These are phyloP conservation scores for Fragum whitleyi DNA, from an alignment of 2,888 invertebrate genomes.

Conservation along the genomic window DNA sequence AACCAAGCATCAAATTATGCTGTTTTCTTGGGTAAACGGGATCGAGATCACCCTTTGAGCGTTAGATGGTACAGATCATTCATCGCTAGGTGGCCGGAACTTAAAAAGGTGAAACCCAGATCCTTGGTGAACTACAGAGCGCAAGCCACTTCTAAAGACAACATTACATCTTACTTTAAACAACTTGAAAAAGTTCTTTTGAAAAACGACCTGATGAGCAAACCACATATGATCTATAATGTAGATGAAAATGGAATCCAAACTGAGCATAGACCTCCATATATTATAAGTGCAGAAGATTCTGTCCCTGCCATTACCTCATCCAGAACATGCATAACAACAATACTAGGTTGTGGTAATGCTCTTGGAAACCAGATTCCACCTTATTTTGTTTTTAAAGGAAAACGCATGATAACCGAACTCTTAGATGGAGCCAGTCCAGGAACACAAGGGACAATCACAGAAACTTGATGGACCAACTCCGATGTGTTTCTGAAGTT, in stretches of 20 bases:
- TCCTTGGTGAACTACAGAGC: constrained; percentile 21
- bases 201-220: constrained; percentile 3
- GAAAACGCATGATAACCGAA: constrained; percentile 17
- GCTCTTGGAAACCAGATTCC: constrained; percentile 25
- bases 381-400: constrained; percentile 34
- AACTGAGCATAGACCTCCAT: constrained; percentile 28
- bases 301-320: constrained; percentile 20
- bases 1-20: constrained; percentile 23
- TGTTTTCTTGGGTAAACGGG: neutral
- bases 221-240: constrained; percentile 33
- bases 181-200: neutral
- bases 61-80: constrained; percentile 12
- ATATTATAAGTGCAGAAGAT: neutral
- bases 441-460: constrained; percentile 23
- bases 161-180: constrained; percentile 2
- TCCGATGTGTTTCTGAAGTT: constrained; percentile 27
- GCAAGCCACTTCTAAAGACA: neutral
- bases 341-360: constrained; percentile 34
- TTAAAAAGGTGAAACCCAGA: constrained; percentile 23
- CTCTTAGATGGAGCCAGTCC: constrained; percentile 17
- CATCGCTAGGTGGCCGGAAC: constrained; percentile 24
- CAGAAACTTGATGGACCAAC: constrained; percentile 38
- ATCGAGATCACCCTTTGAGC: constrained; percentile 19
- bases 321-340: constrained; percentile 21
- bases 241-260: constrained; percentile 36